phyloP scores from a whole-genome alignment of 2,113 vertebrate species.

The Muscicapa adusta region DNA sequence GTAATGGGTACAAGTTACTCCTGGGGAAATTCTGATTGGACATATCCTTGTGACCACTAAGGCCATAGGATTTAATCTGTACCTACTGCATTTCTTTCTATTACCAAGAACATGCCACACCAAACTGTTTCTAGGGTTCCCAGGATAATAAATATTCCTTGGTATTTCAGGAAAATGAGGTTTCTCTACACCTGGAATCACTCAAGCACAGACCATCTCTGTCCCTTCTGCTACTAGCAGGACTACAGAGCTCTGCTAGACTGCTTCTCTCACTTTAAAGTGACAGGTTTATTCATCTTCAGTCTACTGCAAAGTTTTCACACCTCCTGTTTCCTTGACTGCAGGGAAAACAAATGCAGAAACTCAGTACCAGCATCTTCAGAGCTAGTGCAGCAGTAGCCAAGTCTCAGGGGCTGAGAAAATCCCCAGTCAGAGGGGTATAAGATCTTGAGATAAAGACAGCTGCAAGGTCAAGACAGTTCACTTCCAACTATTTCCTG shows the following conservation, averaged over 20 bases:
- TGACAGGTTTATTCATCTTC: background rate
- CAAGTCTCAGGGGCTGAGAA: background rate
- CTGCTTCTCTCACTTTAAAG: background rate
- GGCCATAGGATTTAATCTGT: background rate
- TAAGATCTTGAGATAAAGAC: background rate
- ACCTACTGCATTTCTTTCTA: background rate
- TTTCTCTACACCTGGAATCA: background rate
- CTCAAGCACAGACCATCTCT: background rate
- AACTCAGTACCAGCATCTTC: background rate
- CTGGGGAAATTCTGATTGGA: background rate
- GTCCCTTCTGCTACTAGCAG: background rate
- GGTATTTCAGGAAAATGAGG: background rate
- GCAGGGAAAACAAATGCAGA: background rate
- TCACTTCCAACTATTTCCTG: background rate
- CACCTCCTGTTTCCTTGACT: background rate
- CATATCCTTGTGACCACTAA: background rate
- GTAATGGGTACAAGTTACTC: background rate
- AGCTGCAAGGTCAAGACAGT: background rate
- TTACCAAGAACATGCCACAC: background rate
- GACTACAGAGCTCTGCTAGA: background rate
- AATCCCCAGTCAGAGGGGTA: background rate
- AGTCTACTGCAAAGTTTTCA: background rate
- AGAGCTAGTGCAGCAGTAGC: background rate
- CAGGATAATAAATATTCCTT: background rate
- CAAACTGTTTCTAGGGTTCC: background rate